Evolutionary conservation across 2,797 vertebrate genomes (phyloP), one percentile per base, ranked within the genome.

Genomic region (Leptodactylus fallax): DNA sequence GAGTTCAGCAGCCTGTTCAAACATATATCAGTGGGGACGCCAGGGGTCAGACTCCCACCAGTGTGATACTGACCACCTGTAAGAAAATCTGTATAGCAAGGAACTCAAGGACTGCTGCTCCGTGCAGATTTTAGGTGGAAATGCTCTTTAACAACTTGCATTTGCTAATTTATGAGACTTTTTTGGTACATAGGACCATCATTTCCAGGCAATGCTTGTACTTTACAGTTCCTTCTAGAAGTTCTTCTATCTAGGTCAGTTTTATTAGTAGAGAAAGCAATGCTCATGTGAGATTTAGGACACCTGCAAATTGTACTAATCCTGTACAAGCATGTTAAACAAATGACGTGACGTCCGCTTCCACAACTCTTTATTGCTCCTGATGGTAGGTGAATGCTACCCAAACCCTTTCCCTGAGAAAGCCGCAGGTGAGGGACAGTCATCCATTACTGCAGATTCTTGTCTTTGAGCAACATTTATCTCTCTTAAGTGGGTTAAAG

Each of bases 401-500:
- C 49, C 60, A 49, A 65, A 49, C 58, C 60, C 45, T 47, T 60
- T 65, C 36, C 45, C 45, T 16, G 10, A 81, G 58, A 17, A 81
- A 63, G 36, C 60, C 21, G 19, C 17, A 45, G 56, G 79, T 81
- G 79, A 80, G 11, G 78, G 79, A 81, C 79, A 81, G 21, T 63
- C 65, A 81, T 81, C 79, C 79, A 81, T 63, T 81, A 63, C n/a
- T 65, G 11, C 58, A 51, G 79, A 63, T 14, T 63, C 79, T 51
- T 65, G 45, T 65, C 79, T 81, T 80, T 63, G 36, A 63, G 79
- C 45, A 81, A 63, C 25, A 65, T 65, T 81, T 81, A 65, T 49
- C 79, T 61, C 19, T 81, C 79, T 51, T 81, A 81, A 81, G 79
- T 81, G 79, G 79, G 58, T 65, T 81, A 81, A 63, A 36, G 36